These are phyloP conservation scores for Sternotherus odoratus DNA, from an alignment of 2,797 vertebrate genomes.

Conservation along the genomic window DNA sequence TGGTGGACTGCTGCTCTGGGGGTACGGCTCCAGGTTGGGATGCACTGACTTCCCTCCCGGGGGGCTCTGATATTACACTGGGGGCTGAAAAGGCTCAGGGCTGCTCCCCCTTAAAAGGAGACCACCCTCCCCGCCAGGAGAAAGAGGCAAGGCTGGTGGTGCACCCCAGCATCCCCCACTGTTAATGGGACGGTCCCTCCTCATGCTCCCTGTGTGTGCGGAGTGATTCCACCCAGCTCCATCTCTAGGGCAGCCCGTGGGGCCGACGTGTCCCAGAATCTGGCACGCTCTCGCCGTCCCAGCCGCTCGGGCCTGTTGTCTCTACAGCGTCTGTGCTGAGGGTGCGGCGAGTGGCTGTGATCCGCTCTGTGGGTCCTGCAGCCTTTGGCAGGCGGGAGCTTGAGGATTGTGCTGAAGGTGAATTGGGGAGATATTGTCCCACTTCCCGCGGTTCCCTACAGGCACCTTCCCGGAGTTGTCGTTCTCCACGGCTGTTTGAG, in stretches of 20 bases:
- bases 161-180: neutral
- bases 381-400: neutral
- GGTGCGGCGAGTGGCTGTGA: constrained; percentile 34
- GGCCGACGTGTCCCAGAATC: constrained; percentile 61
- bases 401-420: neutral
- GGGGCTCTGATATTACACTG: neutral
- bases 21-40: neutral
- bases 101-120: neutral
- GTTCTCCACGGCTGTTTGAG: neutral
- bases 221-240: neutral
- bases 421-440: neutral
- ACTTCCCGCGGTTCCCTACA: neutral
- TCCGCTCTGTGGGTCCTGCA: neutral
- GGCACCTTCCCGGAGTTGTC: neutral
- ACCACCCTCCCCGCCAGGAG: neutral
- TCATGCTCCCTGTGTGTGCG: too few species aligned
- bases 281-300: neutral
- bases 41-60: neutral
- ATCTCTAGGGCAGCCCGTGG: neutral
- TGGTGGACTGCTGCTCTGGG: neutral
- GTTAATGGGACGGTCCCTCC: neutral
- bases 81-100: neutral
- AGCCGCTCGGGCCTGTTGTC: neutral
- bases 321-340: neutral
- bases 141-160: neutral